A percentile compares a stretch with the other conserved stretches of the same genome.
Conservation (phyloP, 2,797 vertebrate genomes). For the Megalops cyprinoides region DNA sequence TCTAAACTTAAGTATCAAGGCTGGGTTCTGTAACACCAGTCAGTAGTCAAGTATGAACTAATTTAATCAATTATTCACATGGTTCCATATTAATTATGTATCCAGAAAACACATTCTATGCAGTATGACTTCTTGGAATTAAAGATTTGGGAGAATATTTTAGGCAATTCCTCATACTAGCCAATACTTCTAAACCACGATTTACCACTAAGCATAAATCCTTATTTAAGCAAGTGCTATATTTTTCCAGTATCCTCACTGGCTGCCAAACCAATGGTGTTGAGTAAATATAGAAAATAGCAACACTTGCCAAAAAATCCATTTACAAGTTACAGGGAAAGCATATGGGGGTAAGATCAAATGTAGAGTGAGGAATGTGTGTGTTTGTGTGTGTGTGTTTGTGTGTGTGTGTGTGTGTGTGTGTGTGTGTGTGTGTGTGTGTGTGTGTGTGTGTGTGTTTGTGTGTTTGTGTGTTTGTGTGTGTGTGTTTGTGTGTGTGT, state of each 20-base stretch:
- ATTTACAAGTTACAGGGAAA: too few species aligned
- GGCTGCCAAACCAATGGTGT: too few species aligned
- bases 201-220: neutral
- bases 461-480: neutral
- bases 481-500: neutral
- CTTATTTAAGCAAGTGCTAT: neutral
- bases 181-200: too few species aligned
- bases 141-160: neutral
- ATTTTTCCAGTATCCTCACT: too few species aligned
- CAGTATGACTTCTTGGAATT: neutral
- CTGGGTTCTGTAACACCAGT: neutral
- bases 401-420: conserved; percentile 13
- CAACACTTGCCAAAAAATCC: too few species aligned
- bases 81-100: neutral
- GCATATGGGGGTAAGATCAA: too few species aligned
- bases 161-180: neutral
- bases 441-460: neutral
- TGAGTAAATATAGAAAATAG: too few species aligned
- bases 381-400: neutral
- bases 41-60: too few species aligned
- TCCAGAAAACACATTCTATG: neutral
- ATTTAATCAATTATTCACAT: neutral
- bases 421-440: neutral
- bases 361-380: too few species aligned
- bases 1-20: neutral